Conservation (phyloP, 2,797 vertebrate species). For the Clangula hyemalis region DNA sequence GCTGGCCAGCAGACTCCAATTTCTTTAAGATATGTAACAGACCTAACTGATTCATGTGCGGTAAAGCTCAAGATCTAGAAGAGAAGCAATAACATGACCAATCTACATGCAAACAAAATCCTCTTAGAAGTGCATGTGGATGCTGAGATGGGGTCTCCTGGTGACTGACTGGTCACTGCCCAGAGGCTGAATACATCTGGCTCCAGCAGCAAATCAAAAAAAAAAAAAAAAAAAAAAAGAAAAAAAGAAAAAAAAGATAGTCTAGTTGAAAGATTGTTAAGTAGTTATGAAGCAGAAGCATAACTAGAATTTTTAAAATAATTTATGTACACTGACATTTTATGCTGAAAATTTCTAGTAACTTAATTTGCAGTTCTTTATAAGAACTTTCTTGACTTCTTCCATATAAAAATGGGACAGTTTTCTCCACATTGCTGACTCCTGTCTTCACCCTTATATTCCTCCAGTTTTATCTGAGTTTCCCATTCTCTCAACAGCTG, state of each 20-base stretch:
- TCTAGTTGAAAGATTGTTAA: background rate
- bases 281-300: background rate
- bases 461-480: constrained; percentile 16
- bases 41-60: background rate
- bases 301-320: background rate
- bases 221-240: background rate
- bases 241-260: background rate
- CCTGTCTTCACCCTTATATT: background rate
- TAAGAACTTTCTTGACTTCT: background rate
- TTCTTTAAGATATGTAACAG: background rate
- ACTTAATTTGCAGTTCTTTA: background rate
- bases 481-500: constrained; percentile 60
- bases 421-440: background rate
- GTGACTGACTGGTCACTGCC: background rate
- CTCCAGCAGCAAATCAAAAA: background rate
- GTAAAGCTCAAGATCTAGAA: background rate
- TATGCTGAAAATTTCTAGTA: background rate
- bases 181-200: background rate
- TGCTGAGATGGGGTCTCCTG: background rate
- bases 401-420: background rate
- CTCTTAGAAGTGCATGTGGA: background rate
- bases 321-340: background rate
- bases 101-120: background rate
- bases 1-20: background rate
- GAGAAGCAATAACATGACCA: background rate